Percentiles rank a stretch among this genome's conserved stretches.
These are phyloP conservation scores for Dasypolia templi DNA, from an alignment of 2,888 invertebrate species.

Conservation along the genomic window DNA sequence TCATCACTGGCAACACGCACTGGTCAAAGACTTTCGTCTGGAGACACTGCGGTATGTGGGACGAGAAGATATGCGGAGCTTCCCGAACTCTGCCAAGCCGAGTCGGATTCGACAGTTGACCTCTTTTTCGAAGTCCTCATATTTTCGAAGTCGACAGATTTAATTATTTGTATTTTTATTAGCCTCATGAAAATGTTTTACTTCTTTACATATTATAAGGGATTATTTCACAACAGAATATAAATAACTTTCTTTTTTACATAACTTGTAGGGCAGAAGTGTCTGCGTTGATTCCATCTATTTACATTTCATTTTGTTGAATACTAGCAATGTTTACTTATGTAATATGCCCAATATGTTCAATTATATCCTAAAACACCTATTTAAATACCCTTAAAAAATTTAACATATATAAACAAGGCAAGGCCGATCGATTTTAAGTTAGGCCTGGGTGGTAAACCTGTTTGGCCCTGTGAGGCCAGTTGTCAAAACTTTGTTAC, in stretches of 20 bases:
- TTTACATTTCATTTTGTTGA: constrained; percentile 29
- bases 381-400: background rate
- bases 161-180: constrained; percentile 56
- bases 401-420: background rate
- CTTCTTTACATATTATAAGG: constrained; percentile 59
- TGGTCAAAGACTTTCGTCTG: too few species aligned
- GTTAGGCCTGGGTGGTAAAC: background rate
- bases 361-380: too few species aligned
- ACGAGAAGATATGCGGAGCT: too few species aligned
- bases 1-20: too few species aligned
- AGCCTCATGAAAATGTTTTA: constrained; percentile 66
- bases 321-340: constrained; percentile 11
- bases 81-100: too few species aligned
- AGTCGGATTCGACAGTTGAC: too few species aligned
- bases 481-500: background rate
- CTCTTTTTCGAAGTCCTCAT: too few species aligned
- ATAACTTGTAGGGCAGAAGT: constrained; percentile 23
- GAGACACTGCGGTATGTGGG: too few species aligned
- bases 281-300: constrained; percentile 30
- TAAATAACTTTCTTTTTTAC: constrained; percentile 54
- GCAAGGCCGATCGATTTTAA: background rate
- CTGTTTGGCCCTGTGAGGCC: background rate
- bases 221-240: constrained; percentile 62
- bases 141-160: too few species aligned
- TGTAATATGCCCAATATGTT: background rate